Conservation (phyloP, 2,888 invertebrate genomes). For the Craniophora ligustri region DNA sequence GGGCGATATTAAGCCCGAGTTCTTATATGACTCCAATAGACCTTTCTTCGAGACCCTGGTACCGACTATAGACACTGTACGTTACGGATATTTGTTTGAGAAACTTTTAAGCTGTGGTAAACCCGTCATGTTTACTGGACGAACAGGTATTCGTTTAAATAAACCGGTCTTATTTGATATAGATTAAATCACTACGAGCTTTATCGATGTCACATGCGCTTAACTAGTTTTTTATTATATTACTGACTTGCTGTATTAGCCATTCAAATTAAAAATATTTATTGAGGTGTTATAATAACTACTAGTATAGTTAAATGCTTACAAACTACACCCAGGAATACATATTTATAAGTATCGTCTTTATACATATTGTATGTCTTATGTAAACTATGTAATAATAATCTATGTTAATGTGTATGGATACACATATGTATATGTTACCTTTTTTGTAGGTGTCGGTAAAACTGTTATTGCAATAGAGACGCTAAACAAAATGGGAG, state of each 20-base stretch:
- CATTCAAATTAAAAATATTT: too few relatives aligned
- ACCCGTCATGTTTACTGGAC: constrained; percentile 96
- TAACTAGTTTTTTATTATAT: background rate
- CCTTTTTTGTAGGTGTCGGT: constrained; percentile 91
- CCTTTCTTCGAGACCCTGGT: constrained; percentile 97
- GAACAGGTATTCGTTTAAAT: constrained; percentile 87
- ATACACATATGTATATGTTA: background rate
- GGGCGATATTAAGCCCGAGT: constrained; percentile 93
- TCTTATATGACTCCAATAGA: constrained; percentile 90
- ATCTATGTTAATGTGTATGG: background rate
- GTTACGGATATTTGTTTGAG: constrained; percentile 94
- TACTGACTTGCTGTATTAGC: background rate
- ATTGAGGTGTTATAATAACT: too few relatives aligned
- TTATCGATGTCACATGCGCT: background rate
- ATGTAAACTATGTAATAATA: background rate
- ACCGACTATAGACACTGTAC: constrained; percentile 96
- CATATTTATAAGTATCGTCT: too few relatives aligned
- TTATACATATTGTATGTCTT: too few relatives aligned
- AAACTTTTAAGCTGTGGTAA: constrained; percentile 91
- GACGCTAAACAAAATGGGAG: constrained; percentile 90
- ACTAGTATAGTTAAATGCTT: too few relatives aligned
- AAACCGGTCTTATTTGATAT: background rate
- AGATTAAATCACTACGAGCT: background rate
- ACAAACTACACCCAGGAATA: too few relatives aligned
- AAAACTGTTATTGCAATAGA: constrained; percentile 95